Percentiles rank a stretch among this genome's conserved stretches.
Conservation (phyloP, 2,888 invertebrate genomes). For the Dermolepida albohirtum region DNA sequence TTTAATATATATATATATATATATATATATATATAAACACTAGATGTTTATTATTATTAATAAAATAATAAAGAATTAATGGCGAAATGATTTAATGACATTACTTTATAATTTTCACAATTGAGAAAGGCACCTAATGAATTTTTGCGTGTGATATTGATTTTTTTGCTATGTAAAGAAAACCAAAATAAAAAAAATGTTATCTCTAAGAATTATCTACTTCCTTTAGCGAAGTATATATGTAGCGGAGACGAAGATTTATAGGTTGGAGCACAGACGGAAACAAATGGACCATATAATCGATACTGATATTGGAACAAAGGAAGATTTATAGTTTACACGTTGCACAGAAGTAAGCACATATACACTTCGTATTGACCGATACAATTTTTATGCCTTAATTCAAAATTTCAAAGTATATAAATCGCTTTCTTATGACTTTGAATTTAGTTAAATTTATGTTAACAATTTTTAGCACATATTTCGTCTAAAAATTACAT, state of each 20-base stretch:
- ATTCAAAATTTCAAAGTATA: not conserved
- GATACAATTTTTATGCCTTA: not conserved
- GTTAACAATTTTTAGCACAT: too few relatives aligned
- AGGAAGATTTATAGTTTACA: constrained; percentile 59
- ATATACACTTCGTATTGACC: constrained; percentile 39
- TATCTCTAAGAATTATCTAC: constrained; percentile 39
- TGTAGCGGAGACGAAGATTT: constrained; percentile 57
- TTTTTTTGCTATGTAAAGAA: not conserved
- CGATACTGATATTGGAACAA: constrained; percentile 63
- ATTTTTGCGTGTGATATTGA: not conserved
- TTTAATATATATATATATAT: too few relatives aligned
- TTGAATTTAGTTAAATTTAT: too few relatives aligned
- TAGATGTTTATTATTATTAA: too few relatives aligned
- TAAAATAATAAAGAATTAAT: too few relatives aligned
- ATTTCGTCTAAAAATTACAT: too few relatives aligned
- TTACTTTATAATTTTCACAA: too few relatives aligned
- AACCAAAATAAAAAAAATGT: constrained; percentile 18
- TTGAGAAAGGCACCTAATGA: too few relatives aligned
- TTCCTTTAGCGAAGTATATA: constrained; percentile 28
- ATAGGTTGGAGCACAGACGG: constrained; percentile 61
- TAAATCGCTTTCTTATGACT: too few relatives aligned
- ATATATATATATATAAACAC: too few relatives aligned
- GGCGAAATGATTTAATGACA: too few relatives aligned
- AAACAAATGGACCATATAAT: constrained; percentile 65
- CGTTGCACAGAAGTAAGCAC: constrained; percentile 49